Percentiles rank a stretch among this genome's conserved stretches.
Conservation (phyloP, 2,113 vertebrate genomes). For the Manacus vitellinus region DNA sequence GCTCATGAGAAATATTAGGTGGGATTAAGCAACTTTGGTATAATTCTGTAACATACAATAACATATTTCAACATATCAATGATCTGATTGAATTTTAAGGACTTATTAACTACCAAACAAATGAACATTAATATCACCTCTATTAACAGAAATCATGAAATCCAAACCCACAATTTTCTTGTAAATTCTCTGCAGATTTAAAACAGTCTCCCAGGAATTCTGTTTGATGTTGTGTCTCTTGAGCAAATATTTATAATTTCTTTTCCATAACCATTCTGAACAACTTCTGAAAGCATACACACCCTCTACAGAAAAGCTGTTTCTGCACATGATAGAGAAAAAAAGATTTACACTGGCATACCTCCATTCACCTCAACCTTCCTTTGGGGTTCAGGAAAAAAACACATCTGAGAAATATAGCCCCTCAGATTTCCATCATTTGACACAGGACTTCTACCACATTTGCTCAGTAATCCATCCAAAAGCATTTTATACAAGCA, state of each 20-base stretch:
- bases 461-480: not conserved
- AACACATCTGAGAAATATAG: not conserved
- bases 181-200: not conserved
- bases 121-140: not conserved
- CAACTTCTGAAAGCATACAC: not conserved
- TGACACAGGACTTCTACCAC: not conserved
- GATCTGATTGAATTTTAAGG: not conserved
- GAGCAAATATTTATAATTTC: not conserved
- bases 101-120: not conserved
- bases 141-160: not conserved
- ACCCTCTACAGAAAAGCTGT: not conserved
- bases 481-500: not conserved
- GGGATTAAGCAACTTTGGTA: not conserved
- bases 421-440: not conserved
- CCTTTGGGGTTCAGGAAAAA: not conserved
- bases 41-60: not conserved
- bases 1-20: not conserved
- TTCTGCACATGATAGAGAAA: not conserved
- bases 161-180: not conserved
- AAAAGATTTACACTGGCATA: not conserved
- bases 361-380: not conserved
- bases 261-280: not conserved
- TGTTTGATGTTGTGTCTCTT: not conserved
- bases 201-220: not conserved
- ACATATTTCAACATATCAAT: not conserved